Conservation (phyloP, 2,797 vertebrate species). For the Clamator glandarius region DNA sequence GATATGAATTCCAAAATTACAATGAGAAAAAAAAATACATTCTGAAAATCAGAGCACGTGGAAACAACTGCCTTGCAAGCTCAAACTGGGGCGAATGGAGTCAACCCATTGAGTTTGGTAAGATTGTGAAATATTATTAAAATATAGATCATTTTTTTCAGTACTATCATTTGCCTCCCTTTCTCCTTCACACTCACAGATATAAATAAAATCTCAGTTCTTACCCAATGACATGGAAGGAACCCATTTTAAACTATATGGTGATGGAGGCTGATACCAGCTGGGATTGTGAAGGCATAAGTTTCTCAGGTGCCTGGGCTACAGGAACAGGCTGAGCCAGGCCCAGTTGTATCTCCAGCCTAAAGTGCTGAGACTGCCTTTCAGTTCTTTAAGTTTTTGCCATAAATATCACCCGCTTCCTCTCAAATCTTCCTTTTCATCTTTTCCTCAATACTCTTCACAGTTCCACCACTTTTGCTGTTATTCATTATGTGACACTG, state of each 20-base stretch:
- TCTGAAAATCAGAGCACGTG: conserved; percentile 56
- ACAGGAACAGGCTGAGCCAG: background rate
- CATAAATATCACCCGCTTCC: background rate
- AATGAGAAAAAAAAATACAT: background rate
- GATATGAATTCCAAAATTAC: background rate
- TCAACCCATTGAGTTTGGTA: conserved; percentile 58
- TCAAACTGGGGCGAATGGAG: conserved; percentile 64
- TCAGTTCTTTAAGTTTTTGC: background rate
- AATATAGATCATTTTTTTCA: background rate
- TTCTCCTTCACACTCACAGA: background rate
- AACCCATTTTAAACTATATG: background rate
- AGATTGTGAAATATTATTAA: background rate
- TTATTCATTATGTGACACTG: background rate
- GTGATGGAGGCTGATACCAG: background rate
- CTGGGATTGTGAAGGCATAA: background rate
- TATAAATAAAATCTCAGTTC: background rate
- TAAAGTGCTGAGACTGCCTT: background rate
- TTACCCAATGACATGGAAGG: background rate
- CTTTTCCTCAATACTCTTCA: background rate
- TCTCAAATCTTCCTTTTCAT: background rate
- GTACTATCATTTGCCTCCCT: background rate
- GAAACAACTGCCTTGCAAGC: fast-evolving
- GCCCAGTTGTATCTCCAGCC: background rate
- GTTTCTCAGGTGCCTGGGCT: background rate
- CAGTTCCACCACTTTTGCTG: background rate